Percentiles rank a stretch among this genome's conserved stretches.
These are phyloP conservation scores for Eupithecia exiguata DNA, from an alignment of 2,888 invertebrate genomes.

Conservation along the genomic window DNA sequence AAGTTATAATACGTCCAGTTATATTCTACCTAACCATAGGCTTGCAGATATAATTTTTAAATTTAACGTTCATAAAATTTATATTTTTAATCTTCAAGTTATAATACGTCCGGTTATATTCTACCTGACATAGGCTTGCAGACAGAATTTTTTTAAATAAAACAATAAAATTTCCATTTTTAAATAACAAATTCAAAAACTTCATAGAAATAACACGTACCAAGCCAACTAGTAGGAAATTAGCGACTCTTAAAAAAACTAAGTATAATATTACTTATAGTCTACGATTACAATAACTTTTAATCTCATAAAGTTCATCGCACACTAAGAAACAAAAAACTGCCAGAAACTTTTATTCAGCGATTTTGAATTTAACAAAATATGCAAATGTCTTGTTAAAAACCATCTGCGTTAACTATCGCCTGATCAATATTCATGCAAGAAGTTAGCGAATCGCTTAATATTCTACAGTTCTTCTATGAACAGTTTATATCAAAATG, in stretches of 20 bases:
- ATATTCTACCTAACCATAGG: no score
- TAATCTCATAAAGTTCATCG: neutral
- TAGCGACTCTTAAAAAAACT: neutral
- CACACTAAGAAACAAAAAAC: neutral
- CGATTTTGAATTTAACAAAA: constrained; percentile 1
- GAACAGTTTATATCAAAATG: constrained; percentile 39
- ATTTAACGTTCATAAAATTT: no score
- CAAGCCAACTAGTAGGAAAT: neutral
- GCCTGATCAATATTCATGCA: constrained; percentile 55
- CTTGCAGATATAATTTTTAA: no score
- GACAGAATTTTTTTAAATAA: no score
- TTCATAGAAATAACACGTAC: neutral
- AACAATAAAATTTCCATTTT: no score
- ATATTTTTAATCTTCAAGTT: no score
- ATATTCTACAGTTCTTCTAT: constrained; percentile 53
- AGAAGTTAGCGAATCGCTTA: constrained; percentile 50
- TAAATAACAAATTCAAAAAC: no score
- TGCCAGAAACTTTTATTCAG: neutral
- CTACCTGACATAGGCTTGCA: no score
- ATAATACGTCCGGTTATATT: no score
- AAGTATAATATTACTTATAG: neutral
- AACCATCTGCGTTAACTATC: constrained; percentile 39
- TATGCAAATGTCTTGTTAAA: constrained; percentile 32
- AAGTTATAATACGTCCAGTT: no score
- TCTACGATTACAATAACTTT: neutral